Base-by-base conservation (phyloP, 2,113 vertebrate genomes). In the Cisticola juncidis region DNA sequence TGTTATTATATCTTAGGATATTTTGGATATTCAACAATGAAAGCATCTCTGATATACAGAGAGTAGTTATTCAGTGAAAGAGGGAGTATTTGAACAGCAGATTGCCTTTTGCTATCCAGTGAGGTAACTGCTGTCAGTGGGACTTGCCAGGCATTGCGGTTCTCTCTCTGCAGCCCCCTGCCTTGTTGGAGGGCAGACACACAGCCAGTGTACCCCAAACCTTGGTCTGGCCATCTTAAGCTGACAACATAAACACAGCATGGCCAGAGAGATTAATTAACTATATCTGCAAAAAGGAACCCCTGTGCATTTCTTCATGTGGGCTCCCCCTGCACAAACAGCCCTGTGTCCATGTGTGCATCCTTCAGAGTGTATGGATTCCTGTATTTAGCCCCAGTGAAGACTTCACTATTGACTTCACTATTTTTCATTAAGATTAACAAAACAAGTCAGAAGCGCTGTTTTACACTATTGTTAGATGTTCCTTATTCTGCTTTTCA, bases 241-340 rank as follows among this genome's bases (percentile, higher is more conserved):
- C 19, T 3, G 5, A 28, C 31, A 69, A 45, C 11, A 28, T 38
- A 35, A 2, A 3, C 1, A 0, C 19, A 51, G 36, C 18, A 6
- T 6, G 31, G 50, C 53, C 53, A 48, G 62, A 26, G 40, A 69
- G 28, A 22, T 72, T 82, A 31, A 14, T 18, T 7, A 24, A 22
- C 20, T 5, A 2, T 1, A 6, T 14, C 24, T n/a, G 50, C 31
- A 85, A 53, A 74, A 84, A 28, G 9, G 5, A 33, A 28, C 20
- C 14, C 8, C 31, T 90, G 65, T 28, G 18, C 18, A 24, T 4
- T 4, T 61, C 54, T 50, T 69, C 22, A 1, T 1, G 0, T 13
- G 8, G 48, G 5, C 12, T 58, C 5, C 12, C 31, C 45, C 15
- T 14, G 35, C 58, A 61, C 22, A 47, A 72, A 40, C 0, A 72